Conservation (phyloP, 1,140 invertebrate species). For the Bombus confusus region DNA sequence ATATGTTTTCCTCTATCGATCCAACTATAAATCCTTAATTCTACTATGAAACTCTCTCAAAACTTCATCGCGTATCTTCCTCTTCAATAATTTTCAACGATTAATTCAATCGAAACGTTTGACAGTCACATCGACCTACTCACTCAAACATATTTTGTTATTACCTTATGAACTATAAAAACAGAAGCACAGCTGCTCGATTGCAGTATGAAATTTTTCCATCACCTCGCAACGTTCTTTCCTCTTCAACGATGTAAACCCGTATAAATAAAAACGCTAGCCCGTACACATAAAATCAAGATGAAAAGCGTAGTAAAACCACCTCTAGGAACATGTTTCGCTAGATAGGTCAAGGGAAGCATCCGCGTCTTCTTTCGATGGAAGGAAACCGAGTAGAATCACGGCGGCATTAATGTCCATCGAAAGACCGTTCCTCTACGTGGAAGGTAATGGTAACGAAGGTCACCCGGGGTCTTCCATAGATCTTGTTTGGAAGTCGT, state of each 20-base stretch:
- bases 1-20: neutral
- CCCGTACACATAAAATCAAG: neutral
- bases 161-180: no score
- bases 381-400: slow-evolving; percentile 28
- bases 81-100: no score
- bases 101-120: neutral
- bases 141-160: no score
- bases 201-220: neutral
- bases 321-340: neutral
- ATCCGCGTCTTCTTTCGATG: slow-evolving; percentile 14
- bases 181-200: no score
- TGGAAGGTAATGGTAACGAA: slow-evolving; percentile 76
- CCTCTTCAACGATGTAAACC: no score
- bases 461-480: slow-evolving; percentile 77
- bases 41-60: neutral
- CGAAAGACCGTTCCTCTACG: slow-evolving; percentile 54
- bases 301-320: slow-evolving; percentile 14
- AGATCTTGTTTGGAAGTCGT: slow-evolving; percentile 82
- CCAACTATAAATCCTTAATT: neutral
- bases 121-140: no score
- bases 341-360: neutral
- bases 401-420: slow-evolving; percentile 44
- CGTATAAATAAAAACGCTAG: neutral
- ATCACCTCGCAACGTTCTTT: neutral
- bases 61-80: no score